Evolutionary conservation across 2,797 vertebrate genomes (phyloP), one percentile per base, ranked within the genome.

Genomic region (Hypotaenidia philippensis): DNA sequence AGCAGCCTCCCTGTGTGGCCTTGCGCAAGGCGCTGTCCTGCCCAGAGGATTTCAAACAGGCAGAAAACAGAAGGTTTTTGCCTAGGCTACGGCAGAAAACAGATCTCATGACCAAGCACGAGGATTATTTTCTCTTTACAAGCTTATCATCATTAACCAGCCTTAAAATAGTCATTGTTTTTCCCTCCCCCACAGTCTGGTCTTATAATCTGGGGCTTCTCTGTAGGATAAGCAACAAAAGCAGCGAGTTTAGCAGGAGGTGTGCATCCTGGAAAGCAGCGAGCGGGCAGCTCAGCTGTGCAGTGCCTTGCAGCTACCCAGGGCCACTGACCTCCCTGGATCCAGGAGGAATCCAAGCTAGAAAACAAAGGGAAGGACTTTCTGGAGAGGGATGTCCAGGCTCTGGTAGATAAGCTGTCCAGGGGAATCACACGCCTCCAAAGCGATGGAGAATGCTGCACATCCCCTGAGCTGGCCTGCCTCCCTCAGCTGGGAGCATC

Each of bases 21-120:
- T 82, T 70, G 91, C 3, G 1, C 90, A 90, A 93, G 60, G 56
- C 61, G 5, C 47, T 25, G 23, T 38, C 61, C 71, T 69, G 82
- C 89, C 78, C 9, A 2, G 18, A 4, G 31, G 70, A 52, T 55
- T 72, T 50, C 63, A 64, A 49, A 23, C 32, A 68, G 38, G 2
- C 40, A 4, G 69, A 74, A 72, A 94, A 87, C 70, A 88, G 60
- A 65, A 83, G 85, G 83, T 47, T 7, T 93, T 81, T 60, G 82
- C 75, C 83, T 77, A 38, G 60, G 87, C 76, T 93, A 74, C 16
- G 0, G 92, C 76, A 66, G 45, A 78, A 90, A 93, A 84, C 72
- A 94, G 23, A 84, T n/a, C 93, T 64, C 3, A 7, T 53, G 85
- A 64, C 31, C 9, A 1, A 90, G 23, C 61, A 41, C 2, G 69